phyloP scores from a whole-genome alignment of 2,113 vertebrate genomes.

The Jaculus jaculus region DNA sequence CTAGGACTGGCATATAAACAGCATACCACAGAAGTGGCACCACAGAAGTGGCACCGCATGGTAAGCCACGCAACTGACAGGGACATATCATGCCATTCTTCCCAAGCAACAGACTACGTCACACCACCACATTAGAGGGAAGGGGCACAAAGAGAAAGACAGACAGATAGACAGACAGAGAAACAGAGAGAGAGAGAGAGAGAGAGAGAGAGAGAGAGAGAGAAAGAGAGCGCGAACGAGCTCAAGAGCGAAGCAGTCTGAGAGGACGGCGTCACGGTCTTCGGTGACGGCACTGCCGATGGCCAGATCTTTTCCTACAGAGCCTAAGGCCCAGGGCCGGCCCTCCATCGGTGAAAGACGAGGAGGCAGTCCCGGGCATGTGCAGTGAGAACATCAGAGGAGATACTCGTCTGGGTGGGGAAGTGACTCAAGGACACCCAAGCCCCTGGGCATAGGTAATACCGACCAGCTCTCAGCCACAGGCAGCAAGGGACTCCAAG shows the following conservation, averaged over 20 bases:
- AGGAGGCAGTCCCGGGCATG: not conserved
- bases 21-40: fast-evolving
- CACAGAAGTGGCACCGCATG: too few species aligned
- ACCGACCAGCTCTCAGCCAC: not conserved
- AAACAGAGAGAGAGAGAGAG: too few species aligned
- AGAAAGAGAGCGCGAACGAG: too few species aligned
- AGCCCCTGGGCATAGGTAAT: too few species aligned
- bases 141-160: not conserved
- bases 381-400: fast-evolving
- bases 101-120: not conserved
- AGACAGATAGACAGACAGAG: too few species aligned
- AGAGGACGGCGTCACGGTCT: not conserved
- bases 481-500: not conserved
- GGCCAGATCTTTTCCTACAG: not conserved
- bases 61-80: not conserved
- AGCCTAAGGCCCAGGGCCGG: not conserved
- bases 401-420: not conserved
- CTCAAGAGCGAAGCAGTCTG: not conserved
- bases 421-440: not conserved
- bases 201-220: too few species aligned
- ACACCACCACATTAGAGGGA: not conserved
- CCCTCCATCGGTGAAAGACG: fast-evolving
- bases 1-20: not conserved
- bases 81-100: not conserved
- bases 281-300: not conserved